Percentiles rank a stretch among this genome's conserved stretches.
Conservation (phyloP, 2,888 invertebrate species). For the Mechanitis messenoides region DNA sequence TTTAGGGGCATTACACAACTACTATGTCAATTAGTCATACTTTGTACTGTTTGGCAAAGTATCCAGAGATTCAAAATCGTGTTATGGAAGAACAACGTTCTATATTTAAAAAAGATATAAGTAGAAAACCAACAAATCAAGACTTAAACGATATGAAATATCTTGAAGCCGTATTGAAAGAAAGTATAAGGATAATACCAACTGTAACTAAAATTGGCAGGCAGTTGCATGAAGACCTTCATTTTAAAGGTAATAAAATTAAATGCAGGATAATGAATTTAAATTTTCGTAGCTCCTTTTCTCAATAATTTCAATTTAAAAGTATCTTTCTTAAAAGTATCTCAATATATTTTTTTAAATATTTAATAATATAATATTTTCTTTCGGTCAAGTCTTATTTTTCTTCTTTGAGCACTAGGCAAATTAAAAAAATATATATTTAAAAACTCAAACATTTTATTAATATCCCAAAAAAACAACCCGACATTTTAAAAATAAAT, state of each 20-base stretch:
- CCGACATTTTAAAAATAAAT: no score
- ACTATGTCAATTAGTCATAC: constrained; percentile 40
- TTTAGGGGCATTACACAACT: constrained; percentile 41
- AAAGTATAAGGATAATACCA: constrained; percentile 39
- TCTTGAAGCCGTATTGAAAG: constrained; percentile 42
- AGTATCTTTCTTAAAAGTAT: no score
- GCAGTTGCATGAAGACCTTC: constrained; percentile 36
- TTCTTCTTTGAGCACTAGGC: no score
- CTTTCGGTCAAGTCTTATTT: no score
- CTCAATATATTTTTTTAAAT: no score
- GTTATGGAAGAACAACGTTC: constrained; percentile 37
- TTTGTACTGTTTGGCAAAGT: constrained; percentile 36
- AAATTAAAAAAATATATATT: no score
- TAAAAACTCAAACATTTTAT: no score
- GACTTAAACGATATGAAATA: constrained; percentile 44
- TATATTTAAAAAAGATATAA: constrained; percentile 34
- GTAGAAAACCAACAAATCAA: constrained; percentile 33
- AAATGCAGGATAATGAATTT: not conserved
- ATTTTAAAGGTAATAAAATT: constrained; percentile 34
- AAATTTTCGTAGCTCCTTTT: not conserved
- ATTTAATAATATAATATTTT: no score
- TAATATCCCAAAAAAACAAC: no score
- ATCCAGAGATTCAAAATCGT: constrained; percentile 37
- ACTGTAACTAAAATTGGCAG: constrained; percentile 41
- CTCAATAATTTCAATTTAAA: no score